Conservation (phyloP, 2,113 vertebrate genomes). For the Apteryx mantelli region DNA sequence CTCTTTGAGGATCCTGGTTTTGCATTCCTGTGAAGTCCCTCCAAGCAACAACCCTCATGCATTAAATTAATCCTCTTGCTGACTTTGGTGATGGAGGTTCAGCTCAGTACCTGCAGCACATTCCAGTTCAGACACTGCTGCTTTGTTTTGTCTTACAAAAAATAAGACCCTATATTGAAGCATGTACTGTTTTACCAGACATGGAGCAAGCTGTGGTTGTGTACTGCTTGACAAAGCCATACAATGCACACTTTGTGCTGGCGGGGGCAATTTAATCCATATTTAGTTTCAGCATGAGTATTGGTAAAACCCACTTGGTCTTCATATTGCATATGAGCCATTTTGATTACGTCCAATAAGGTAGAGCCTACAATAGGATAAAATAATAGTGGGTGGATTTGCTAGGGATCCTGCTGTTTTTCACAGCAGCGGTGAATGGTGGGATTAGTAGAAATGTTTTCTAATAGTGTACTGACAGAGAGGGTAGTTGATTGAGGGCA, state of each 20-base stretch:
- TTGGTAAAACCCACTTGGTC: slow-evolving; percentile 34
- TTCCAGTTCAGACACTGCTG: slow-evolving; percentile 44
- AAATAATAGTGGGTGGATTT: slow-evolving; percentile 40
- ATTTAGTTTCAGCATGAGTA: slow-evolving; percentile 6
- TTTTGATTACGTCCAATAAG: not conserved
- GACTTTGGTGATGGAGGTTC: not conserved
- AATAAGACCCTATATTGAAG: not conserved
- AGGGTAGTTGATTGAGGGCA: not conserved
- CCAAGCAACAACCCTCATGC: slow-evolving; percentile 44
- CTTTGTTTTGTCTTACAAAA: not conserved
- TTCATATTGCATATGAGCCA: not conserved
- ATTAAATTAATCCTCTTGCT: slow-evolving; percentile 34
- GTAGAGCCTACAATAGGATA: not conserved
- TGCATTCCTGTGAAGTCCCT: slow-evolving; percentile 51
- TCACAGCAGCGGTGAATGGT: slow-evolving; percentile 16
- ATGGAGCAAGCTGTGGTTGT: not conserved
- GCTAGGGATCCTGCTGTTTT: slow-evolving; percentile 38
- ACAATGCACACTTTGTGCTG: slow-evolving; percentile 62
- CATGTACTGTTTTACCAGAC: not conserved
- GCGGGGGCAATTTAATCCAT: slow-evolving; percentile 64
- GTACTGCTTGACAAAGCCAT: not conserved
- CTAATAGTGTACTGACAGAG: not conserved
- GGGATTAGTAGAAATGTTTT: slow-evolving; percentile 49
- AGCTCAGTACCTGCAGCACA: slow-evolving; percentile 71
- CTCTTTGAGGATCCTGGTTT: slow-evolving; percentile 17